Evolutionary conservation across 2,888 invertebrate genomes (phyloP).

Genomic region (Pseudococcus viburni): DNA sequence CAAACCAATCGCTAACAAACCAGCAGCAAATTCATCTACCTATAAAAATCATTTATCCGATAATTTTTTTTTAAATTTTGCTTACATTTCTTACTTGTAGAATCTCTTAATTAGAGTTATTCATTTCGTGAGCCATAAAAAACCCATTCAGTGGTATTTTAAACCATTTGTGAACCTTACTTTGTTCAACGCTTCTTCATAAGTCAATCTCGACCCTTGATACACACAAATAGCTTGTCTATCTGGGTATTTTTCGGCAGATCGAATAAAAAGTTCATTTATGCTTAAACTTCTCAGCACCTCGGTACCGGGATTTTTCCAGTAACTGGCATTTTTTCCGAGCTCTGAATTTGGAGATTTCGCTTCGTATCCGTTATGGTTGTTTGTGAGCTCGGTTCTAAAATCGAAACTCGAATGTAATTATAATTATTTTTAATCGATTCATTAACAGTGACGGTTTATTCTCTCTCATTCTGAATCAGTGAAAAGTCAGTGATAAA

Average conservation of each 20-base stretch:
- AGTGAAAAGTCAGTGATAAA: too few relatives aligned
- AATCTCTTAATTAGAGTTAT: neutral
- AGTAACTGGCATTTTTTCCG: constrained; percentile 66
- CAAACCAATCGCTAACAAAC: constrained; percentile 80
- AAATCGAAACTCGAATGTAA: neutral
- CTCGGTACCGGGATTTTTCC: constrained; percentile 63
- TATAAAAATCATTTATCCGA: constrained; percentile 2
- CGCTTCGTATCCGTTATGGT: neutral
- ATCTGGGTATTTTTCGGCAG: constrained; percentile 75
- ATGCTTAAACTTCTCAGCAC: constrained; percentile 72
- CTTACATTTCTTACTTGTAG: neutral
- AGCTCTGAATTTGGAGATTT: neutral
- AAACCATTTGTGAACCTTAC: neutral
- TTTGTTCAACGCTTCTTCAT: constrained; percentile 11
- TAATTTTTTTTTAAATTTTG: too few relatives aligned
- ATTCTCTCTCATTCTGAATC: too few relatives aligned
- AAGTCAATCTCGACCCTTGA: constrained; percentile 65
- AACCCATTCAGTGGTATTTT: neutral
- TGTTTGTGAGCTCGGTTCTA: neutral
- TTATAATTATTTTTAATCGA: neutral
- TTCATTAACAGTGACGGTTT: too few relatives aligned
- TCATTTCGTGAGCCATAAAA: neutral
- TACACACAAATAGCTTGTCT: constrained; percentile 70
- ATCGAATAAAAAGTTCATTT: constrained; percentile 75
- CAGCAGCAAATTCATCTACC: constrained; percentile 75